Base-by-base conservation (phyloP, 1,140 invertebrate species). In the Panagrolaimus sp. region DNA sequence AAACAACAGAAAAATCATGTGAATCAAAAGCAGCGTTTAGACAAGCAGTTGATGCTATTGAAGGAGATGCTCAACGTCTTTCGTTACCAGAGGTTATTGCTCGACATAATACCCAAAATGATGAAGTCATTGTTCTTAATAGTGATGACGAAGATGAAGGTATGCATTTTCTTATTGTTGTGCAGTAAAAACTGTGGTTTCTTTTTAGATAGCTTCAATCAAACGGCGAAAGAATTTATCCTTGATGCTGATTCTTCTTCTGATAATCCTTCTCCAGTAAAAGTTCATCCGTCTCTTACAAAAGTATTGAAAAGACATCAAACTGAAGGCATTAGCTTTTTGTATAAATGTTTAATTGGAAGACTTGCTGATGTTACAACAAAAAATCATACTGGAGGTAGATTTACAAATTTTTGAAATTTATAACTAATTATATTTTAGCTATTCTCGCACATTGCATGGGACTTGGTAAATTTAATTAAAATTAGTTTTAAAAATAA, bases 331-430 rank as follows among this genome's bases (percentile, higher is more conserved):
- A 74, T 98, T 0, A 91, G 93, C 83, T 98, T 99, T 80, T 92
- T 98, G 90, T 99, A 92, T 91, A 89, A 97, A 79, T 90, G 90
- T 44, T 91, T 91, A 77, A 92, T 92, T 78, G 95, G 98, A 83
- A 57, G 20, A 27, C 13, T 57, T 11, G n/a, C 51, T 25, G 51
- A 57, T 16, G 51, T 57, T n/a, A 16, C 1, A 20, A 11, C 3
- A 8, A n/a, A 57, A 27, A 25, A 57, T 16, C 51, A 25, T n/a
- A 27, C 51, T 11, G 20, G 27, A 0, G n/a, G n/a, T n/a, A n/a
- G n/a, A n/a, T n/a, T n/a, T n/a, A n/a, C n/a, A n/a, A n/a, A n/a
- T n/a, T n/a, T n/a, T n/a, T n/a, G n/a, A n/a, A n/a, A n/a, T n/a
- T n/a, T n/a, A n/a, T n/a, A n/a, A n/a, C n/a, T n/a, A n/a, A n/a